Base-by-base conservation (phyloP, 2,888 invertebrate species). In the Xylota segnis region DNA sequence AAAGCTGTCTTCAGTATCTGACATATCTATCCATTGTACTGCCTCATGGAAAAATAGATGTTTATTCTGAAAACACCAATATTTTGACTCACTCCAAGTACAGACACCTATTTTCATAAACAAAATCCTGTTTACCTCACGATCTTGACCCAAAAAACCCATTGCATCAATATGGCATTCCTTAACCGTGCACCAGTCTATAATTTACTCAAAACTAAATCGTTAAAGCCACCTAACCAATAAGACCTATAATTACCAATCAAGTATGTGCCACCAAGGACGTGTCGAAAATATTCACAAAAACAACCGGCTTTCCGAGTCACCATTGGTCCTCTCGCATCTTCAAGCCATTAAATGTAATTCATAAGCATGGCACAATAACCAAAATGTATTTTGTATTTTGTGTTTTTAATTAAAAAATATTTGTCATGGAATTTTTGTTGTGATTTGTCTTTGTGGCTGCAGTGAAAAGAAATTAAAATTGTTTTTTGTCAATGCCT, bases 211-310 rank as follows among this genome's bases (percentile, higher is more conserved):
- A n/a, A 9, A 45, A 9, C 6, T 14, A 4, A 47, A 47, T 47
- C 45, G 18, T 18, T 34, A 18, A 32, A 34, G 43, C n/a, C 29
- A 56, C 54, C 56, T 3, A 16, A 56, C 34, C 9, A 34, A 56
- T 34, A 16, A 14, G 32, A 7, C 0, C 56, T 23, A 63, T 54
- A 68, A 74, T 32, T 40, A 10, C 27, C 23, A 65, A 72, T 71
- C 58, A 72, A 72, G 50, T 50, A 52, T n/a, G n/a, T n/a, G n/a
- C 47, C 50, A 16, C 12, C 78, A 72, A 71, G 78, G 78, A 65
- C 50, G 50, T 50, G 56, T 40, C 29, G 18, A 54, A 52, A 32
- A 63, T 32, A 50, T 50, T 16, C 16, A 7, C 40, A 40, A n/a
- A 23, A 10, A 47, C 34, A 75, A 66, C 75, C 75, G 66, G 75